phyloP scores from a whole-genome alignment of 2,797 vertebrate genomes.

The Lindbergichthys nudifrons region DNA sequence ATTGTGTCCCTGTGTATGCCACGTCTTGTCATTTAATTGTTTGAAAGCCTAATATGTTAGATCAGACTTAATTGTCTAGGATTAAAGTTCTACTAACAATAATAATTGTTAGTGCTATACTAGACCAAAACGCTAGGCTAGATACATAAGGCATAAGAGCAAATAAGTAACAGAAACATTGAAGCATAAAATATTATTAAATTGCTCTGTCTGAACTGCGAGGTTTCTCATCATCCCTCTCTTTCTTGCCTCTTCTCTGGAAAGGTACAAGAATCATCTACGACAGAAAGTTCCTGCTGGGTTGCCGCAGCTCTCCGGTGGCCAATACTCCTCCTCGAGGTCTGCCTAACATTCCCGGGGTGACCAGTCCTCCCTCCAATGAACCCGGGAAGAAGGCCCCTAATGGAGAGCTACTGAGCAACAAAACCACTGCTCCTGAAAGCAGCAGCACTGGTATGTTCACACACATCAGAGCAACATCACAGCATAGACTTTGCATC shows the following conservation, averaged over 20 bases:
- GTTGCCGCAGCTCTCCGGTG: conserved; percentile 91
- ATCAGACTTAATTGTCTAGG: too few relatives aligned
- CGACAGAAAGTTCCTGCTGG: conserved; percentile 93
- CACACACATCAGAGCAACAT: conserved; percentile 4
- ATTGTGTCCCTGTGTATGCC: too few relatives aligned
- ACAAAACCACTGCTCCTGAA: conserved; percentile 52
- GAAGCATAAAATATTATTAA: too few relatives aligned
- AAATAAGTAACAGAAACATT: too few relatives aligned
- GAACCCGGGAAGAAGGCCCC: conserved; percentile 53
- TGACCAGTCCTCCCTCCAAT: conserved; percentile 84
- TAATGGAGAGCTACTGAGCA: conserved; percentile 68
- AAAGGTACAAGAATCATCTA: conserved; percentile 95
- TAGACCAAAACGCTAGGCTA: too few relatives aligned
- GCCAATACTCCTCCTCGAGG: conserved; percentile 88
- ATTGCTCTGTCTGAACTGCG: neutral
- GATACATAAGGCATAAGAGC: too few relatives aligned
- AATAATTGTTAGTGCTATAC: too few relatives aligned
- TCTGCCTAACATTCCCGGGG: conserved; percentile 92
- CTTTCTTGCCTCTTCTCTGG: neutral
- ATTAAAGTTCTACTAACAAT: too few relatives aligned
- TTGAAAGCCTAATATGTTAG: too few relatives aligned
- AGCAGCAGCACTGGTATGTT: conserved; percentile 75
- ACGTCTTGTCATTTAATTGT: too few relatives aligned
- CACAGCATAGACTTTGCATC: neutral
- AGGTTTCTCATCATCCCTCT: neutral